Evolutionary conservation across 2,888 invertebrate species (phyloP), one percentile per base, ranked within the genome.

Genomic region (Calephelis perditalis): DNA sequence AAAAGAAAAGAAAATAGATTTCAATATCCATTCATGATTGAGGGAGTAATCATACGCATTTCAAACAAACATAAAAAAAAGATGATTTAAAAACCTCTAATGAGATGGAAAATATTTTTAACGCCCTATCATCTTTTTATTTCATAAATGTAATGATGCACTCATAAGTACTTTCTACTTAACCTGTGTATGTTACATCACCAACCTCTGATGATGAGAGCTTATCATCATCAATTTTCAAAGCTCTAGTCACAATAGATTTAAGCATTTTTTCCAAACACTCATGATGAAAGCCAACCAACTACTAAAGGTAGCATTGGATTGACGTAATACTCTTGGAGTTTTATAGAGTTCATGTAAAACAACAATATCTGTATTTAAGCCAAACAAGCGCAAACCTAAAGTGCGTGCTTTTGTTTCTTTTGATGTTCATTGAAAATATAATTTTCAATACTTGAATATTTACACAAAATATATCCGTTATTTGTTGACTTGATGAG

Each of bases 311-410:
- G 26, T 26, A 49, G 26, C 36, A 47, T 47, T 37, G 45, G 45
- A 60, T 45, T 56, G 37, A 56, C 46, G 8, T 46, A 47, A 79
- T 84, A 70, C 71, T 80, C 70, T 76, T 76, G 76, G 76, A 75
- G 73, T 78, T 87, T 88, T 87, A 89, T 86, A 82, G 84, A 70
- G 76, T 81, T 84, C 89, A 88, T 89, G 88, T 84, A 81, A 87
- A 78, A 76, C 67, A 77, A 74, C 82, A 78, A 82, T 83, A 83
- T 78, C 78, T 78, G 81, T 82, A 78, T 84, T 77, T 73, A 79
- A 78, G 75, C 76, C 62, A 79, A 80, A 79, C 78, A 81, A 84
- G 86, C 86, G 81, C 86, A 86, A 86, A 86, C 81, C 81, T 84
- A 84, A 82, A 77, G 84, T 82, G 87, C 88, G 86, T 87, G 87